A percentile compares a stretch with the other conserved stretches of the same genome.
Evolutionary conservation across 1,140 invertebrate species (phyloP).

Genomic region (Drosophila bifasciata): DNA sequence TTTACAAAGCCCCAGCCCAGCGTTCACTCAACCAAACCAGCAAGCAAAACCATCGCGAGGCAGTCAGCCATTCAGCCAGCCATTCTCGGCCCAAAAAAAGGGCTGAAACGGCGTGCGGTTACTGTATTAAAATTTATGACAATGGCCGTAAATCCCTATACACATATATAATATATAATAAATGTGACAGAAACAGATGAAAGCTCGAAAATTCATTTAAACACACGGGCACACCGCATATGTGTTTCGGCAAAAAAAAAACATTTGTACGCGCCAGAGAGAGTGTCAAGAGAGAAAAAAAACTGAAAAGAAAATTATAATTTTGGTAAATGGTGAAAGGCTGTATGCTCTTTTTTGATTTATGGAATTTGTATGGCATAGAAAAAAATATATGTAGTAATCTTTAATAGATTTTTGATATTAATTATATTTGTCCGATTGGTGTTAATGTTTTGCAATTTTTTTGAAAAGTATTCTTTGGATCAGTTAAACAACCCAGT

Average conservation of each 20-base stretch:
- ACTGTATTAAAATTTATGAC: constrained; percentile 71
- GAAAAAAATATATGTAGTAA: too few species aligned
- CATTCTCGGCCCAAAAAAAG: too few species aligned
- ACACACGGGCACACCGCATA: constrained; percentile 12
- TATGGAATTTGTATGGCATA: too few species aligned
- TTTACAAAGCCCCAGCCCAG: constrained; percentile 67
- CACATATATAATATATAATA: constrained; percentile 40
- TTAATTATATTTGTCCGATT: too few species aligned
- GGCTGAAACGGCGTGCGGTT: constrained; percentile 47
- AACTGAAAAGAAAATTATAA: not conserved
- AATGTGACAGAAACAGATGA: constrained; percentile 27
- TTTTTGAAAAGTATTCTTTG: too few species aligned
- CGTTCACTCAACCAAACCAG: constrained; percentile 7
- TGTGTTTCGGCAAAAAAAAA: constrained; percentile 8
- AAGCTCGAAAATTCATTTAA: constrained; percentile 63
- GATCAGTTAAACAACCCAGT: too few species aligned
- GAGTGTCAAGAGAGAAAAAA: constrained; percentile 3
- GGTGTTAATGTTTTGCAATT: too few species aligned
- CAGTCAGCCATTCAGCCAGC: constrained; percentile 9
- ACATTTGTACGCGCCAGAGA: constrained; percentile 1
- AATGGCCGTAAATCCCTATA: constrained; percentile 58
- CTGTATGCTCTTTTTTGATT: too few species aligned
- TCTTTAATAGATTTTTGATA: too few species aligned
- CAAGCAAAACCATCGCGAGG: constrained; percentile 3
- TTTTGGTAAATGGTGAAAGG: too few species aligned